phyloP scores from a whole-genome alignment of 2,888 invertebrate genomes.

The Drosophila macrothrix region DNA sequence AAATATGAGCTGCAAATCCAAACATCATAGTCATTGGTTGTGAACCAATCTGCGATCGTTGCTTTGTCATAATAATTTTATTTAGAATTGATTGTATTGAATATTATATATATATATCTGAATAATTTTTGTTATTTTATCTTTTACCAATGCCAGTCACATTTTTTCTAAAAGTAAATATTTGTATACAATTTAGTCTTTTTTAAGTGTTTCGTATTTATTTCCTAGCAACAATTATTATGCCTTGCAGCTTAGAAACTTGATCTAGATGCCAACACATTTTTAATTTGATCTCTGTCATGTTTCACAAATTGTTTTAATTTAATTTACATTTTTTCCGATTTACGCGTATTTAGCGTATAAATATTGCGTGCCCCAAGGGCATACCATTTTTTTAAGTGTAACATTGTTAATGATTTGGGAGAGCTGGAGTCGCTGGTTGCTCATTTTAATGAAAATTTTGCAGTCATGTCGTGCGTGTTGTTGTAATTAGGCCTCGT shows the following conservation, averaged over 20 bases:
- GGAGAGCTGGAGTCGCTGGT: slow-evolving; percentile 5
- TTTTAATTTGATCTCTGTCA: background rate
- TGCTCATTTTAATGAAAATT: slow-evolving; percentile 81
- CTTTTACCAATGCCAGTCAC: background rate
- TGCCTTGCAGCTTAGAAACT: background rate
- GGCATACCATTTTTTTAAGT: background rate
- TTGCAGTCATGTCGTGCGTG: slow-evolving; percentile 79
- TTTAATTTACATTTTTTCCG: background rate
- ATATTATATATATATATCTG: background rate
- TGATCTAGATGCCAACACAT: background rate
- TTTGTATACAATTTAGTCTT: background rate
- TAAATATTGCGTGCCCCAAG: background rate
- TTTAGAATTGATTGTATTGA: background rate
- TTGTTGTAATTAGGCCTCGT: slow-evolving; percentile 81
- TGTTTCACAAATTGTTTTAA: background rate
- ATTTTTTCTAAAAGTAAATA: background rate
- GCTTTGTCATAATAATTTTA: background rate
- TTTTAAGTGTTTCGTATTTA: background rate
- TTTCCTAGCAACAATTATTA: background rate
- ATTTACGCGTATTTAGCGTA: background rate
- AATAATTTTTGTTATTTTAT: background rate
- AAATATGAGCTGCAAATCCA: background rate
- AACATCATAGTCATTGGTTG: background rate
- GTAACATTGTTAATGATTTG: slow-evolving; percentile 11
- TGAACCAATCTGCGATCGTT: background rate